A percentile compares a stretch with the other conserved stretches of the same genome.
Evolutionary conservation across 1,140 invertebrate genomes (phyloP).

Genomic region (Liolophura sinensis): DNA sequence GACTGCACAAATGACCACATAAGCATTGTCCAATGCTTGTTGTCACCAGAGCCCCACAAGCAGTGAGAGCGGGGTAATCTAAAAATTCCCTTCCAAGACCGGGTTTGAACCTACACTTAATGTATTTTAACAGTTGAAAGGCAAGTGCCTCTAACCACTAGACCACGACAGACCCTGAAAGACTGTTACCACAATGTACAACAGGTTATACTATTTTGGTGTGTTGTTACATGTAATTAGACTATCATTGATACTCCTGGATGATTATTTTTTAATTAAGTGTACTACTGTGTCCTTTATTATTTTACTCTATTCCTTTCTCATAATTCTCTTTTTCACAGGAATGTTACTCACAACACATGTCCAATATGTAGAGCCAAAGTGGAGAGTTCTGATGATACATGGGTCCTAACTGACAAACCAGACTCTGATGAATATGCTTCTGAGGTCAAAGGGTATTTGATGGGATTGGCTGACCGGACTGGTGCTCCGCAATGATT

Average conservation of each 20-base stretch:
- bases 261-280: no score
- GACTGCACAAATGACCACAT: no score
- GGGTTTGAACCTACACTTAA: no score
- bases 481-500: conserved; percentile 5
- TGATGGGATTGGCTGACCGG: conserved; percentile 57
- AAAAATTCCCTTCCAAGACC: no score
- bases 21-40: no score
- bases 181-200: no score
- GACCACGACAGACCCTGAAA: no score
- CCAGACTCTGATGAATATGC: conserved; percentile 67
- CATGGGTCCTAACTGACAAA: conserved; percentile 69
- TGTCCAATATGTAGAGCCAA: conserved; percentile 71
- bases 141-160: no score
- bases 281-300: background rate
- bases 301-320: background rate
- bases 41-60: no score
- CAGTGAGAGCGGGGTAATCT: no score
- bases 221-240: background rate
- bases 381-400: conserved; percentile 67
- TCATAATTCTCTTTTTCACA: conserved; percentile 49
- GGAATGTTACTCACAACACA: conserved; percentile 70
- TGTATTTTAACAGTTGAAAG: no score
- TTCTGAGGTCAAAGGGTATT: conserved; percentile 63
- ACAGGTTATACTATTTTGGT: background rate
- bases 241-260: background rate